These are phyloP conservation scores for Leptoteleia sp. DNA, from an alignment of 1,140 invertebrate genomes.

Conservation along the genomic window DNA sequence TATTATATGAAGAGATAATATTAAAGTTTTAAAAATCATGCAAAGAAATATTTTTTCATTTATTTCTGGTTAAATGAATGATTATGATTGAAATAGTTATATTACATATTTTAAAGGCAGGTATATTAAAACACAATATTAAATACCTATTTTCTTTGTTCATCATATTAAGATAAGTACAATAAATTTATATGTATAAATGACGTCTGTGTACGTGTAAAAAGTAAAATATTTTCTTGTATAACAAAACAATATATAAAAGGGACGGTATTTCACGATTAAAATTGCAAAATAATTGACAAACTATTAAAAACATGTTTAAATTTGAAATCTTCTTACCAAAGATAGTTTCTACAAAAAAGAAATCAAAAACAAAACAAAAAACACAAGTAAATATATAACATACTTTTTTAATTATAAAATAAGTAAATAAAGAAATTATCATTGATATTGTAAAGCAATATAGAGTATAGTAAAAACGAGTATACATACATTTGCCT, in stretches of 20 bases:
- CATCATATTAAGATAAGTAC: too few relatives aligned
- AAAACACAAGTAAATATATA: too few relatives aligned
- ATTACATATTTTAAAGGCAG: neutral
- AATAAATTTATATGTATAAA: too few relatives aligned
- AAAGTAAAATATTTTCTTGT: slow-evolving; percentile 38
- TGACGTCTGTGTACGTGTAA: slow-evolving; percentile 19
- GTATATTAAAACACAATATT: too few relatives aligned
- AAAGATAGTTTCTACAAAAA: slow-evolving; percentile 9
- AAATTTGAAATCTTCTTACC: neutral
- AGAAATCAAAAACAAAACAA: too few relatives aligned
- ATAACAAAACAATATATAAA: slow-evolving; percentile 4
- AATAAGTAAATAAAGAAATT: too few relatives aligned
- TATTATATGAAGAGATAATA: slow-evolving; percentile 5
- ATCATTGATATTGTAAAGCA: too few relatives aligned
- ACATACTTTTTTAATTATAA: too few relatives aligned
- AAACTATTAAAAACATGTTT: neutral
- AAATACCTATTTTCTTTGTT: too few relatives aligned
- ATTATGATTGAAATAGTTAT: neutral
- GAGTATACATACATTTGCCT: too few relatives aligned
- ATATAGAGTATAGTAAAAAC: too few relatives aligned
- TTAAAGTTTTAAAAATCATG: too few relatives aligned
- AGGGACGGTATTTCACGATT: slow-evolving; percentile 40
- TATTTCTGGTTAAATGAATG: neutral
- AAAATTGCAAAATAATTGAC: slow-evolving; percentile 6
- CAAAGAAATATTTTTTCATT: slow-evolving; percentile 4